Percentiles rank a stretch among this genome's conserved stretches.
These are phyloP conservation scores for Bolborhynchus lineola DNA, from an alignment of 2,113 vertebrate species.

Conservation along the genomic window DNA sequence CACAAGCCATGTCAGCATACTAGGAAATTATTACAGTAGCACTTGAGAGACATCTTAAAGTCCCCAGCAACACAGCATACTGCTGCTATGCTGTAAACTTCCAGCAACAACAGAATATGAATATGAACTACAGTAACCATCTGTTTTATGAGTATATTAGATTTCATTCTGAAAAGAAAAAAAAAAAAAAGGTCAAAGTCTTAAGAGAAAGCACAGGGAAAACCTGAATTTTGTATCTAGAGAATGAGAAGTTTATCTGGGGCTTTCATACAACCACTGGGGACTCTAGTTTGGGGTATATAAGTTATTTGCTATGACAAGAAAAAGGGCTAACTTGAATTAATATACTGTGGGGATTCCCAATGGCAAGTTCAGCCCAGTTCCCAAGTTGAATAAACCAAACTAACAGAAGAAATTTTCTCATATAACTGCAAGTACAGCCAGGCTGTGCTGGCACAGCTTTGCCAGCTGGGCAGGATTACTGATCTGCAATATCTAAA, in stretches of 20 bases:
- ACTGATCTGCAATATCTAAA: slow-evolving; percentile 35
- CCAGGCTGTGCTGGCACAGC: neutral
- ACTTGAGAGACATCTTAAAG: neutral
- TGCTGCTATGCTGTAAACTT: neutral
- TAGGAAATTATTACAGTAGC: neutral
- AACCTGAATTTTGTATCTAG: neutral
- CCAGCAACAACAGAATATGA: neutral
- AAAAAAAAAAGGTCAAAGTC: neutral
- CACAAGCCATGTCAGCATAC: neutral
- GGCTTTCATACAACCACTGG: neutral
- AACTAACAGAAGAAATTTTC: neutral
- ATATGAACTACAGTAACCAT: neutral
- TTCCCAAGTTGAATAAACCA: neutral
- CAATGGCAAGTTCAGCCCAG: neutral
- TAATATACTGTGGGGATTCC: neutral
- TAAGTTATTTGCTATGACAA: neutral
- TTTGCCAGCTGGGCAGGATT: neutral
- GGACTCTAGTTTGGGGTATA: neutral
- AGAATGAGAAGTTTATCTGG: neutral
- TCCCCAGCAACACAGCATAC: neutral
- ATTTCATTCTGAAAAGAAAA: neutral
- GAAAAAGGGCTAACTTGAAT: neutral
- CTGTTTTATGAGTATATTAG: neutral
- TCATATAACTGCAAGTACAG: neutral
- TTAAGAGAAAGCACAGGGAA: rapidly evolving